phyloP scores from a whole-genome alignment of 2,797 vertebrate species.

The Tokudaia tokunoshimensis region DNA sequence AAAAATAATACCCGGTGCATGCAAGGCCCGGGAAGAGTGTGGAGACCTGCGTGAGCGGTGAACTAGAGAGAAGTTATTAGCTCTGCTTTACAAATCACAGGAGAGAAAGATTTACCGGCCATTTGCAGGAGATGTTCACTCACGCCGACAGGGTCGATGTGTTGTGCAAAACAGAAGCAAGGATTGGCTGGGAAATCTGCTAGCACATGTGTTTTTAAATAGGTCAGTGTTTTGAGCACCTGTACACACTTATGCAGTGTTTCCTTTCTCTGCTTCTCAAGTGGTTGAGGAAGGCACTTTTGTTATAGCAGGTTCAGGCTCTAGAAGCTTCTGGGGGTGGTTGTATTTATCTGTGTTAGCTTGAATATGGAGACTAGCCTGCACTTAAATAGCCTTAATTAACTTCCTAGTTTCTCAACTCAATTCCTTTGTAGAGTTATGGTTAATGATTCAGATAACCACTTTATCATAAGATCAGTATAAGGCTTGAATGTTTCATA shows the following conservation, averaged over 20 bases:
- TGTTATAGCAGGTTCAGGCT: neutral
- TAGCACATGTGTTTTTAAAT: slow-evolving; percentile 69
- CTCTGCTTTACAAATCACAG: slow-evolving; percentile 76
- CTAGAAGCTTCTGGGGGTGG: neutral
- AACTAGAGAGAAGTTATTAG: slow-evolving; percentile 74
- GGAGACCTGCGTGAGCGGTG: slow-evolving; percentile 60
- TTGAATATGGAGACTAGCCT: neutral
- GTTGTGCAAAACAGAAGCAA: slow-evolving; percentile 40
- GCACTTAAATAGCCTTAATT: neutral
- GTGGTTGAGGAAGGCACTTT: neutral
- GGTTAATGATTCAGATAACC: slow-evolving; percentile 47
- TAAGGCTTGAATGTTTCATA: slow-evolving; percentile 36
- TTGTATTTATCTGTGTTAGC: neutral
- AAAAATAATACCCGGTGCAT: slow-evolving; percentile 73
- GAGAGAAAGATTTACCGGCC: slow-evolving; percentile 60
- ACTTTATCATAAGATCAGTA: slow-evolving; percentile 25
- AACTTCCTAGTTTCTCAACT: neutral
- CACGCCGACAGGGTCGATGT: neutral
- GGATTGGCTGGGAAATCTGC: slow-evolving; percentile 59
- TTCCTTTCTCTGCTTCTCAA: neutral
- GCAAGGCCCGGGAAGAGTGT: neutral
- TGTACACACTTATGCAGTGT: neutral
- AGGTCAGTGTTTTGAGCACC: slow-evolving; percentile 46
- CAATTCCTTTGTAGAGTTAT: neutral
- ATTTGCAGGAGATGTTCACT: slow-evolving; percentile 56